A percentile compares a stretch with the other conserved stretches of the same genome.
phyloP scores from a whole-genome alignment of 1,140 invertebrate species.

The Drosophila sp. region DNA sequence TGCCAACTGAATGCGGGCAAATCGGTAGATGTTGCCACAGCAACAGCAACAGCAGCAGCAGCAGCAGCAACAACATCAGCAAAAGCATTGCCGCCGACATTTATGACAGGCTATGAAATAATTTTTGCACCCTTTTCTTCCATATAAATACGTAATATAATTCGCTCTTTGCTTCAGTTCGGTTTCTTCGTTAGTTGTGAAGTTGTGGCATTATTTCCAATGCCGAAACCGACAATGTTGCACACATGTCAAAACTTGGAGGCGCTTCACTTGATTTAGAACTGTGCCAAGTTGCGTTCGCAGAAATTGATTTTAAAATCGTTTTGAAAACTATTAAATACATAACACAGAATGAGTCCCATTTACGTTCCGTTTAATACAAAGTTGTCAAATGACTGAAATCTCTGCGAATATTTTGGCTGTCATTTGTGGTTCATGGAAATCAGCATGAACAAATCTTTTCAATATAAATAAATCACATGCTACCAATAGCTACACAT shows the following conservation, averaged over 20 bases:
- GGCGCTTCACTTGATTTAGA: conserved; percentile 80
- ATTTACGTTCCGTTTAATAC: conserved; percentile 9
- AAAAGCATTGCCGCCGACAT: conserved; percentile 71
- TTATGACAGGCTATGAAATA: conserved; percentile 81
- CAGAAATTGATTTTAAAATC: conserved; percentile 81
- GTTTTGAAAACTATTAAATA: conserved; percentile 76
- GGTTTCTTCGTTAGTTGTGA: conserved; percentile 1
- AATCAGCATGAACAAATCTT: not conserved
- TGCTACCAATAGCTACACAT: no score
- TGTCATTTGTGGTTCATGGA: conserved; percentile 5
- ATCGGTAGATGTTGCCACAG: conserved; percentile 76
- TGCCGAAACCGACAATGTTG: conserved; percentile 66
- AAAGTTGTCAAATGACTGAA: conserved; percentile 34
- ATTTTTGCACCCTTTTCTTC: conserved; percentile 40
- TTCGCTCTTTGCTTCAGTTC: conserved; percentile 7
- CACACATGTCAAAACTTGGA: conserved; percentile 76
- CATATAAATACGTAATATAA: conserved; percentile 52
- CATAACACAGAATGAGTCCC: conserved; percentile 12
- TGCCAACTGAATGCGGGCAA: not conserved
- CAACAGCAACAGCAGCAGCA: conserved; percentile 30
- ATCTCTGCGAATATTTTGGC: not conserved
- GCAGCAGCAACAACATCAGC: conserved; percentile 29
- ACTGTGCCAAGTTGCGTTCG: conserved; percentile 79
- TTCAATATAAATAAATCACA: not conserved
- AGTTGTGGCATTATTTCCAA: conserved; percentile 33